Evolutionary conservation across 1,140 invertebrate species (phyloP), one percentile per base, ranked within the genome.

Genomic region (Zaprionus inermis): DNA sequence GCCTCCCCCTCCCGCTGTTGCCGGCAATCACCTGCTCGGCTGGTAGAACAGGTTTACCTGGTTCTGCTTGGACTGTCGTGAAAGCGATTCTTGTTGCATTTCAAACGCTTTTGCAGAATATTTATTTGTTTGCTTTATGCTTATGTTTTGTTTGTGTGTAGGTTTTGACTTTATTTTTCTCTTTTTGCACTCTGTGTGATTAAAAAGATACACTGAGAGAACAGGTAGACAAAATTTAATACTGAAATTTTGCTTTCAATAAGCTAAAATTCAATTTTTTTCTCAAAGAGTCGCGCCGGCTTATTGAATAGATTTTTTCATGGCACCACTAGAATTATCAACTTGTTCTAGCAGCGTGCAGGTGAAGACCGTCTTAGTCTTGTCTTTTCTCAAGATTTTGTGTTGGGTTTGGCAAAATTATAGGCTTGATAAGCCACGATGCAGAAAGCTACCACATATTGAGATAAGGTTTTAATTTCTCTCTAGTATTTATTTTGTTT

Each of bases 21-120:
- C n/a, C n/a, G 16, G 7, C 22, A 16, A n/a, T 16, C 18, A 51
- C 11, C 52, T 58, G 16, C 20, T 46, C 2, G 6, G 16, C 49
- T 67, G 28, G 41, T 36, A 20, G 63, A 74, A 74, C 72, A 52
- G 72, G 72, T 74, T 74, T 70, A 32, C 52, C 72, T 52, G 66
- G 71, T 73, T 73, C 72, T 69, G 66, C 18, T 72, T 59, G 38
- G 51, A 60, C 18, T 69, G 72, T 56, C 66, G 72, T 69, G 72
- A 74, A 74, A 74, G 72, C 72, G 67, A 74, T 64, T 74, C 72
- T 61, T 58, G 16, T 69, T 56, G 66, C 72, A 74, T 70, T 74
- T 74, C 32, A 69, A 69, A 73, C 64, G 51, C 24, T 7, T 67
- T 60, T 73, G 63, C 63, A 67, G 63, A 52, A 38, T 68, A 34